These are phyloP conservation scores for Anoplopoma fimbria DNA, from an alignment of 2,113 vertebrate species.

Conservation along the genomic window DNA sequence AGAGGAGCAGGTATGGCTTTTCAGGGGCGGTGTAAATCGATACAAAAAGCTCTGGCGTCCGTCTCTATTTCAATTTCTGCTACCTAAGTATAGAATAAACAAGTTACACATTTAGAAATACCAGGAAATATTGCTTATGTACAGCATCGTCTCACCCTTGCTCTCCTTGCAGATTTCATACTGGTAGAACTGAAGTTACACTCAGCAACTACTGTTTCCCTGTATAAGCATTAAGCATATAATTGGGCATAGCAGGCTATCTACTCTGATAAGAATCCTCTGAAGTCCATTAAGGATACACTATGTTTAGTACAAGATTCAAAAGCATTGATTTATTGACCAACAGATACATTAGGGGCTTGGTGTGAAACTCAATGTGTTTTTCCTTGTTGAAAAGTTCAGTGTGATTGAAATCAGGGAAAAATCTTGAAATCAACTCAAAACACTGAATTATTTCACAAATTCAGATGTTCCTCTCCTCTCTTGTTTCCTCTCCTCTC, in stretches of 20 bases:
- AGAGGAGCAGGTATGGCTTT: constrained; percentile 80
- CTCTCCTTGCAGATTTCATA: background rate
- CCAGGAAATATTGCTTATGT: background rate
- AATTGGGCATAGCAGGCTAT: background rate
- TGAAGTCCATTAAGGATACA: background rate
- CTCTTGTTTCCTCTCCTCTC: background rate
- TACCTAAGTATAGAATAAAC: background rate
- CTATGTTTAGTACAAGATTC: background rate
- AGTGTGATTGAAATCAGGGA: background rate
- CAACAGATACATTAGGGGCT: background rate
- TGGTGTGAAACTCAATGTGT: background rate
- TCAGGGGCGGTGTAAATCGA: background rate
- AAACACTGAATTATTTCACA: background rate
- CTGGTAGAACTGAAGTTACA: background rate
- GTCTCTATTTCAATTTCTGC: background rate
- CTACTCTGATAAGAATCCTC: background rate
- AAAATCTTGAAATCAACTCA: no score
- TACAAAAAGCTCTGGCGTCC: background rate
- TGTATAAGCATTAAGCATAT: background rate
- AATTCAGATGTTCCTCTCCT: background rate
- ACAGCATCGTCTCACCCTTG: background rate
- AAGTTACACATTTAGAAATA: background rate
- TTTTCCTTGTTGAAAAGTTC: background rate
- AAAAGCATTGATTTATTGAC: background rate
- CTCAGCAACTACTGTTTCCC: background rate